Base-by-base conservation (phyloP, 2,113 vertebrate genomes). In the Corythornis cristatus region DNA sequence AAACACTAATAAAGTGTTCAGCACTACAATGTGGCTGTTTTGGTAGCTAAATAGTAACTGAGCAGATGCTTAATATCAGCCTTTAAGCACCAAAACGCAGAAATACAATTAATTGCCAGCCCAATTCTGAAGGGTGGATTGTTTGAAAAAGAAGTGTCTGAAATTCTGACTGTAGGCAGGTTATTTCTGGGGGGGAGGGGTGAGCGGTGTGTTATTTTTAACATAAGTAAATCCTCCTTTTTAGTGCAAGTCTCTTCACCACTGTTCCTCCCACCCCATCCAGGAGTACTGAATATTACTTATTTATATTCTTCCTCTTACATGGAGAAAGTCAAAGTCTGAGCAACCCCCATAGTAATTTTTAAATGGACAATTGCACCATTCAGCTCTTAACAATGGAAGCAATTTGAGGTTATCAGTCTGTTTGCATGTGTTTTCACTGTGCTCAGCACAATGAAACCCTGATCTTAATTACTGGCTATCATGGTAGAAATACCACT, bases 51-150 rank as follows among this genome's bases (percentile, higher is more conserved):
- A 89, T 0, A 89, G 87, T 93, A 94, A 95, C 50, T 84, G 86
- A 93, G 84, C 96, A 95, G 91, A 96, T 95, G 95, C 93, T 95
- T 93, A 96, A 95, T 93, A 95, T 86, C 93, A 96, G 96, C 94
- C 91, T 95, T 93, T 83, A 95, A 94, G 95, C 89, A 65, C 95
- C 94, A 83, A 88, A 93, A 94, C 43, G 72, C 86, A 89, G 80
- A 95, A 93, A 94, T 94, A 83, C 73, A 90, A 96, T 89, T 92
- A 86, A 96, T 78, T 93, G 91, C 83, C 75, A 88, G 72, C 48
- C 89, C 82, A 72, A 2, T 83, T 89, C 91, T 71, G 73, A n/a
- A 81, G n/a, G 20, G 28, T 89, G 35, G 46, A 48, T 33, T 54
- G 60, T 46, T 83, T 12, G 58, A 70, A 76, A 76, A 93, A 70